Evolutionary conservation across 2,888 invertebrate genomes (phyloP).

Genomic region (Macaria notata): DNA sequence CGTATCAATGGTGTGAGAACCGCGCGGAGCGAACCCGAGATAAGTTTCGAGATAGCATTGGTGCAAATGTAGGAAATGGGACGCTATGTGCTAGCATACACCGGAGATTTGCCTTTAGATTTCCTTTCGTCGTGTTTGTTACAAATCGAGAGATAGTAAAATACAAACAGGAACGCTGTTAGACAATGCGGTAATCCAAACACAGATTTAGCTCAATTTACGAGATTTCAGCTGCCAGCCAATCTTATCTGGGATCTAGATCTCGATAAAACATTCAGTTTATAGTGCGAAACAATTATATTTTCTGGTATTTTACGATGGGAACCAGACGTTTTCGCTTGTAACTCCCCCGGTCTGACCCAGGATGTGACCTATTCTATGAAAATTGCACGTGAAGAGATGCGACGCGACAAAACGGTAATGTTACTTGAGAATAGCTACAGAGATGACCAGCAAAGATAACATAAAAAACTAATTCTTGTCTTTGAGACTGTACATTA

Average conservation of each 20-base stretch:
- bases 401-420: slow-evolving; percentile 28
- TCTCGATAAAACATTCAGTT: slow-evolving; percentile 18
- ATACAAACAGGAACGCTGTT: slow-evolving; percentile 6
- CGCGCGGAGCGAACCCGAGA: slow-evolving; percentile 47
- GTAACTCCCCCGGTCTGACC: slow-evolving; percentile 25
- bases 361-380: slow-evolving; percentile 31
- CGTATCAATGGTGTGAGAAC: slow-evolving; percentile 65
- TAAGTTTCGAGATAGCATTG: slow-evolving; percentile 50
- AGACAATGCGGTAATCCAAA: slow-evolving; percentile 15
- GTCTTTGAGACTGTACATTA: slow-evolving; percentile 33
- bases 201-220: slow-evolving; percentile 20
- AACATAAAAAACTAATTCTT: slow-evolving; percentile 47
- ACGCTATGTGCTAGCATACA: slow-evolving; percentile 21
- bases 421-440: slow-evolving; percentile 34
- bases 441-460: slow-evolving; percentile 47
- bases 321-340: slow-evolving; percentile 22
- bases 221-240: slow-evolving; percentile 17
- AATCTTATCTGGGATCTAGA: slow-evolving; percentile 20
- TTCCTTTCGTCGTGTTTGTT: slow-evolving; percentile 1
- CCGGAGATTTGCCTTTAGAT: slow-evolving; percentile 12
- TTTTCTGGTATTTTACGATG: slow-evolving; percentile 20
- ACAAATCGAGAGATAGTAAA: slow-evolving; percentile 8
- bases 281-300: slow-evolving; percentile 21
- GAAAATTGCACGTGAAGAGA: slow-evolving; percentile 26
- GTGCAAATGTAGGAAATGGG: slow-evolving; percentile 47